Percentiles rank a stretch among this genome's conserved stretches.
phyloP scores from a whole-genome alignment of 2,888 invertebrate genomes.

The Villa cingulata region DNA sequence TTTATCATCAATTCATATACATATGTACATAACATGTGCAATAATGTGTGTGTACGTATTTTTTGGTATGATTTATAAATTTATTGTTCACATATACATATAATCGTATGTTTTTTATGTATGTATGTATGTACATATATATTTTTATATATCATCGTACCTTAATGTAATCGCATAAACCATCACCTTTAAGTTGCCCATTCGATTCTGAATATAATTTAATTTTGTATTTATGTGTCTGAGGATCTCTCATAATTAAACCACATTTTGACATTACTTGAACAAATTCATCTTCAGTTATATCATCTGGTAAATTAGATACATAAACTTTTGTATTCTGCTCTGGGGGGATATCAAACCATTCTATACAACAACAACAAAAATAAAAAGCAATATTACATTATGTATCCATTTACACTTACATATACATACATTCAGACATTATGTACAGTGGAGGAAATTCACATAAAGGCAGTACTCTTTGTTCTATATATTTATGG shows the following conservation, averaged over 20 bases:
- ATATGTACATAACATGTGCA: too few relatives aligned
- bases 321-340: constrained; percentile 95
- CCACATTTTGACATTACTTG: constrained; percentile 95
- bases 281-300: constrained; percentile 78
- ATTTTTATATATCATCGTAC: constrained; percentile 38
- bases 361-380: constrained; percentile 41
- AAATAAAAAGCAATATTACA: constrained; percentile 7
- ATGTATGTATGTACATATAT: too few relatives aligned
- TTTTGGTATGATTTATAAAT: too few relatives aligned
- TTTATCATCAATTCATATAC: background rate
- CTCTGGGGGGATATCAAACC: constrained; percentile 85
- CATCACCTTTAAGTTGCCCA: constrained; percentile 88
- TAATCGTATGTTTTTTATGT: too few relatives aligned
- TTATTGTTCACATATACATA: too few relatives aligned
- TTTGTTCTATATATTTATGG: too few relatives aligned
- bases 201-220: constrained; percentile 79
- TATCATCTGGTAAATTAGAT: constrained; percentile 74
- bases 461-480: too few relatives aligned
- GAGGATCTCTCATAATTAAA: constrained; percentile 75
- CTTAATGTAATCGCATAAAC: constrained; percentile 89
- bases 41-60: too few relatives aligned
- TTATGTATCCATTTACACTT: constrained; percentile 4
- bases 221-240: constrained; percentile 67
- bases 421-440: too few relatives aligned
- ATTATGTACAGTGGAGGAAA: too few relatives aligned